A percentile compares a stretch with the other conserved stretches of the same genome.
phyloP scores from a whole-genome alignment of 2,113 vertebrate species.

The Aramus guarauna region DNA sequence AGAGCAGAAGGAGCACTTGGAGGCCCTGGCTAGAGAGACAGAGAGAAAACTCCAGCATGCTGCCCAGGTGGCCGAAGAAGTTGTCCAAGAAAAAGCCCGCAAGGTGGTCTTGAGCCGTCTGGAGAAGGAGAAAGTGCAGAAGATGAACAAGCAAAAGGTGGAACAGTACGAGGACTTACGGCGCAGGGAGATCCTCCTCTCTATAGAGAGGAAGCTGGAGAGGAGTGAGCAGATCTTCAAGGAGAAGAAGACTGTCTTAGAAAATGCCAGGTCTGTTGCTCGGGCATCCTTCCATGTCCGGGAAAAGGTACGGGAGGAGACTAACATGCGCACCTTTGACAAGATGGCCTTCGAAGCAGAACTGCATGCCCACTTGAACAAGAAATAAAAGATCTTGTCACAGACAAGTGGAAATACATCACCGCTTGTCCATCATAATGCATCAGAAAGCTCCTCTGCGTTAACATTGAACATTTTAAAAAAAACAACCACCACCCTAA shows the following conservation, averaged over 20 bases:
- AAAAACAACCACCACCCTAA: background rate
- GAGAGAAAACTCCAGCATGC: conserved; percentile 90
- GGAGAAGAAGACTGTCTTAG: conserved; percentile 88
- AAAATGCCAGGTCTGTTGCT: conserved; percentile 92
- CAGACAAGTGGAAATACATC: background rate
- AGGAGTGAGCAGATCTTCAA: conserved; percentile 94
- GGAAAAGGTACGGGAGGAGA: conserved; percentile 93
- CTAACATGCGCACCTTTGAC: conserved; percentile 92
- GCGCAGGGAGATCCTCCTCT: conserved; percentile 87
- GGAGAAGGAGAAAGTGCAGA: conserved; percentile 91
- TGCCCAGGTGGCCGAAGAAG: conserved; percentile 83
- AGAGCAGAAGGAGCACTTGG: conserved; percentile 84
- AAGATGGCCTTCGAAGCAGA: conserved; percentile 96
- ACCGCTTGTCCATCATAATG: background rate
- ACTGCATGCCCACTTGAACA: conserved; percentile 87
- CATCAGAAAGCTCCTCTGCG: background rate
- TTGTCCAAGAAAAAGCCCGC: conserved; percentile 85
- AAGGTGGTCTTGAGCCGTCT: conserved; percentile 83
- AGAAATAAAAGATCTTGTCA: conserved; percentile 77
- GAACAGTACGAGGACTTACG: conserved; percentile 87
- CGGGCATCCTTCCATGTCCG: conserved; percentile 93
- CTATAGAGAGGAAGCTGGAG: conserved; percentile 94
- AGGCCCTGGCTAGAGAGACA: conserved; percentile 80
- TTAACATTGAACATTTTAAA: background rate
- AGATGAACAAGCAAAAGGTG: conserved; percentile 89